phyloP scores from a whole-genome alignment of 2,113 vertebrate species.

The Poeciliopsis retropinna region DNA sequence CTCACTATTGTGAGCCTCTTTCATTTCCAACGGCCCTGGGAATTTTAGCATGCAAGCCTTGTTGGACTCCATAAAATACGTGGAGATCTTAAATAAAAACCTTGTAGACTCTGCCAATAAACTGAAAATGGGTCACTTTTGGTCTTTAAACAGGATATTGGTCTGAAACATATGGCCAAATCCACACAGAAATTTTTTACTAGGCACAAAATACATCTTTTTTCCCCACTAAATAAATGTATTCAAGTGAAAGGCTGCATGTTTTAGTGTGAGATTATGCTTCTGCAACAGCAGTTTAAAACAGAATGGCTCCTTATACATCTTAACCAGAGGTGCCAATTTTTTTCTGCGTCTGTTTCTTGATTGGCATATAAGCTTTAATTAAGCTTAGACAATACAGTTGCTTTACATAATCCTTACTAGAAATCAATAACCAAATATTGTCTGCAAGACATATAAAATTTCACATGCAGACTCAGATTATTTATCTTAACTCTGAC shows the following conservation, averaged over 20 bases:
- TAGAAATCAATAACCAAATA: background rate
- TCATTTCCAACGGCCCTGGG: background rate
- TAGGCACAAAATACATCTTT: too few species aligned
- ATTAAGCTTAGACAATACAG: slow-evolving; percentile 6
- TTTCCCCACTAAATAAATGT: too few species aligned
- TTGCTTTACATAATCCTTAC: background rate
- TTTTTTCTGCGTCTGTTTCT: background rate
- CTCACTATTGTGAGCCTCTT: background rate
- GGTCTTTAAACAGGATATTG: background rate
- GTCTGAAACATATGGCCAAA: too few species aligned
- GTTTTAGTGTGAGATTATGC: background rate
- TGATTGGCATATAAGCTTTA: background rate
- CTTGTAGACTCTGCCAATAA: background rate
- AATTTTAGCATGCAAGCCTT: background rate
- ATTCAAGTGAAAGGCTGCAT: too few species aligned
- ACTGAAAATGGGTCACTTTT: background rate
- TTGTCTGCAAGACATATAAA: background rate
- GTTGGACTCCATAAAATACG: too few species aligned
- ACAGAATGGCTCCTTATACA: background rate
- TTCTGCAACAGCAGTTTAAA: background rate
- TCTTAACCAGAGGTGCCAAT: too few species aligned
- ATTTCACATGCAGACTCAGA: slow-evolving; percentile 11
- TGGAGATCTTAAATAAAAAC: background rate
- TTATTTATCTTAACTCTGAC: background rate
- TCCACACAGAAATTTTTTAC: too few species aligned